A percentile compares a stretch with the other conserved stretches of the same genome.
These are phyloP conservation scores for Samia ricini DNA, from an alignment of 1,140 invertebrate species.

Conservation along the genomic window DNA sequence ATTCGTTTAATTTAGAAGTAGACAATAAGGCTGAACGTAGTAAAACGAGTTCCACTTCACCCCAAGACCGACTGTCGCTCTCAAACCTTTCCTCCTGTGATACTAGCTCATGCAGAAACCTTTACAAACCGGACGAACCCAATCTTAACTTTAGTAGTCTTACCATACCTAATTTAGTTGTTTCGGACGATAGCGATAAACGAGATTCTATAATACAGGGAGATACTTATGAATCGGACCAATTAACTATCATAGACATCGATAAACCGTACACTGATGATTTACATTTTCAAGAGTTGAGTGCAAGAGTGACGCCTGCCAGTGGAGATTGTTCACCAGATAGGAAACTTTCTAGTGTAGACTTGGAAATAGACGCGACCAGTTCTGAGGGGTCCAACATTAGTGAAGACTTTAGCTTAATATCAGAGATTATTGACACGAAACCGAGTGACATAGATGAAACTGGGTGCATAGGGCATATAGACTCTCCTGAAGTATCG, in stretches of 20 bases:
- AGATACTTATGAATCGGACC: constrained; percentile 77
- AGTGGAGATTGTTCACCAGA: constrained; percentile 65
- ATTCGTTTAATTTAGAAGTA: constrained; percentile 47
- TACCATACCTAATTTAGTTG: constrained; percentile 73
- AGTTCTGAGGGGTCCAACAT: constrained; percentile 82
- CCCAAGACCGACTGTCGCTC: constrained; percentile 58
- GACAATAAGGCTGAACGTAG: constrained; percentile 47
- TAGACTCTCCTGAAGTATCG: constrained; percentile 88
- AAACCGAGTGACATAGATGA: constrained; percentile 77
- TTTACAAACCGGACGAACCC: constrained; percentile 56
- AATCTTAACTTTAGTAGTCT: constrained; percentile 59
- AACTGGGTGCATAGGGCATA: constrained; percentile 83
- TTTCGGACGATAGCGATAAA: constrained; percentile 72
- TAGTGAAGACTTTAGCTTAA: constrained; percentile 83
- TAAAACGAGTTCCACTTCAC: constrained; percentile 51
- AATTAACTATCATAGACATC: constrained; percentile 81
- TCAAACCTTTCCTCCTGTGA: constrained; percentile 69
- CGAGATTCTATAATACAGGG: constrained; percentile 67
- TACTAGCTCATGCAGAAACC: constrained; percentile 71
- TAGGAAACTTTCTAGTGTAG: constrained; percentile 59
- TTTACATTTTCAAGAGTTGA: constrained; percentile 55
- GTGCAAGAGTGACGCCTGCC: constrained; percentile 39
- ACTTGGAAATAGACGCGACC: constrained; percentile 62
- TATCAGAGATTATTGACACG: constrained; percentile 80
- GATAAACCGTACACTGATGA: constrained; percentile 75